Base-by-base conservation (phyloP, 1,140 invertebrate genomes). In the Tetraneura akinire region DNA sequence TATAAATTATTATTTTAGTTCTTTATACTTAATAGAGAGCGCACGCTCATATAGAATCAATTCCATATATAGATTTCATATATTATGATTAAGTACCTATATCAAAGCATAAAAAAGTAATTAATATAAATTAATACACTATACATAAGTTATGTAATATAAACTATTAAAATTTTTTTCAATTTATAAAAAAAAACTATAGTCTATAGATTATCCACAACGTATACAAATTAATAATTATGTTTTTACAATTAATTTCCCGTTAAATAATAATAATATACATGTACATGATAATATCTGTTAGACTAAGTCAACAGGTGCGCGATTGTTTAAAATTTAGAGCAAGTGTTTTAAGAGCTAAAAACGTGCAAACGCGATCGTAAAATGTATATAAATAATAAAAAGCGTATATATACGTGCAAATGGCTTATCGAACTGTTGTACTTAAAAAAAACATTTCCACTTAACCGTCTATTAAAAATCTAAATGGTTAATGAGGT, bases 381-480 rank as follows among this genome's bases (percentile, higher is more conserved):
- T 47, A 78, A 78, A 62, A 78, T 8, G 32, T 37, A 60, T 26
- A 70, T 18, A 21, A 74, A 74, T 21, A 57, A 37, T 32, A 78
- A 45, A 78, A 78, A 47, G 18, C 13, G 42, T 62, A 74, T 37
- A n/a, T n/a, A n/a, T 37, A 37, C 14, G 55, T 62, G 51, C 55
- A 62, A 37, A n/a, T 78, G 51, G 73, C 55, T 78, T 78, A 60
- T 78, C 37, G 73, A 78, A 78, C 23, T 37, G 13, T 60, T 78
- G 37, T 29, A 62, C 74, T 78, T 62, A 78, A 78, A 78, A 78
- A 78, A 78, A 26, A 53, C 5, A 21, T 23, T 76, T 42, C 49
- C 51, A 57, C 51, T 76, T 23, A 76, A 76, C n/a, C 29, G n/a
- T 53, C 71, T 23, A 76, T 76, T 55, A 76, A 76, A 76, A 76